phyloP scores from a whole-genome alignment of 2,888 invertebrate genomes.

The Agonopterix alstromeriana region DNA sequence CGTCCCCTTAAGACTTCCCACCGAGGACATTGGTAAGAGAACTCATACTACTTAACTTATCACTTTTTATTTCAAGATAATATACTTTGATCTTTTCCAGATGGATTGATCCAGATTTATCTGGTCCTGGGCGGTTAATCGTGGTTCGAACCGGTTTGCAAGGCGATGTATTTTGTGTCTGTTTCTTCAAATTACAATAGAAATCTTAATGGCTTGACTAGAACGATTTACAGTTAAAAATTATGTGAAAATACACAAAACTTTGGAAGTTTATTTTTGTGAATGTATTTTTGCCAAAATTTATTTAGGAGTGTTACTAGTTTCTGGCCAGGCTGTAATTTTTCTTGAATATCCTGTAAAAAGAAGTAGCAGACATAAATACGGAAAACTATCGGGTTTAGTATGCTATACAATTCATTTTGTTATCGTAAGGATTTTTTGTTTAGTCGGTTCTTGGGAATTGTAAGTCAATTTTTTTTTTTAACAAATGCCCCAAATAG shows the following conservation, averaged over 20 bases:
- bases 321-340: too few species aligned
- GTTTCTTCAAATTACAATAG: neutral
- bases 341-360: neutral
- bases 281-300: too few species aligned
- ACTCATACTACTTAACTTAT: slow-evolving; percentile 13
- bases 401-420: slow-evolving; percentile 37
- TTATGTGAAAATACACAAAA: too few species aligned
- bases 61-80: slow-evolving; percentile 42
- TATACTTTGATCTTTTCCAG: slow-evolving; percentile 68
- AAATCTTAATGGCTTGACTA: neutral
- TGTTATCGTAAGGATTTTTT: too few species aligned
- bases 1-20: slow-evolving; percentile 9
- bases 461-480: too few species aligned
- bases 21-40: slow-evolving; percentile 34
- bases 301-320: too few species aligned
- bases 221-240: too few species aligned
- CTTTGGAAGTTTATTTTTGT: too few species aligned
- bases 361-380: slow-evolving; percentile 21
- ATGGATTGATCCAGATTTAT: slow-evolving; percentile 15
- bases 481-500: too few species aligned
- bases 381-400: slow-evolving; percentile 39
- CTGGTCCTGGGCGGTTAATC: neutral
- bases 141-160: slow-evolving; percentile 1
- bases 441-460: too few species aligned
- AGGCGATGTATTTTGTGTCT: neutral